These are phyloP conservation scores for Drosophila mulleri DNA, from an alignment of 2,888 invertebrate species.

Conservation along the genomic window DNA sequence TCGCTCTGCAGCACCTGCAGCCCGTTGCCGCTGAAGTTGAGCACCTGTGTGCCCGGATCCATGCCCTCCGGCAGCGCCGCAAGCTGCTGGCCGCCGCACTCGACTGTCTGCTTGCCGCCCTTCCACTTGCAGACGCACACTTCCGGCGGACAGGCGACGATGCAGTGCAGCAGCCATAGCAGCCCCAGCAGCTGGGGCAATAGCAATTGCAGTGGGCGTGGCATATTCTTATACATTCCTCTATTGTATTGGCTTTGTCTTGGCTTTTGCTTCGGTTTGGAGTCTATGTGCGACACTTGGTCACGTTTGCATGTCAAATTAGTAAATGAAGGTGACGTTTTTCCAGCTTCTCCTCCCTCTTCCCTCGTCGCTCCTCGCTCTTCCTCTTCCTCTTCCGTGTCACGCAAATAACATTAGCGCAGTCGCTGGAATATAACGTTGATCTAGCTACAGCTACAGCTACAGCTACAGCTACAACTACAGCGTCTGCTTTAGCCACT, in stretches of 20 bases:
- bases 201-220: slow-evolving; percentile 28
- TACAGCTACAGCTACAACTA: background rate
- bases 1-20: slow-evolving; percentile 91
- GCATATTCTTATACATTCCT: slow-evolving; percentile 27
- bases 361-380: too few relatives aligned
- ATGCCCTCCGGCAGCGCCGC: slow-evolving; percentile 92
- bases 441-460: slow-evolving; percentile 31
- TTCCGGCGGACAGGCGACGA: slow-evolving; percentile 88
- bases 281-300: slow-evolving; percentile 48
- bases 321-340: slow-evolving; percentile 54
- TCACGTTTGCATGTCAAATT: slow-evolving; percentile 79
- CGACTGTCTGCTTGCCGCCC: slow-evolving; percentile 95
- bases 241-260: slow-evolving; percentile 9
- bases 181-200: slow-evolving; percentile 1
- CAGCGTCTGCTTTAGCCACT: background rate
- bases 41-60: slow-evolving; percentile 93
- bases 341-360: slow-evolving; percentile 36
- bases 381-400: slow-evolving; percentile 40
- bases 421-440: slow-evolving; percentile 37
- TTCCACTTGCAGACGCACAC: slow-evolving; percentile 96
- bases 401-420: slow-evolving; percentile 56
- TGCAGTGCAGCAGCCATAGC: slow-evolving; percentile 30
- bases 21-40: slow-evolving; percentile 94
- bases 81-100: slow-evolving; percentile 92
- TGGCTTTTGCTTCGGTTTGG: background rate